Conservation (phyloP, 2,888 invertebrate genomes). For the Synergus umbraculus region DNA sequence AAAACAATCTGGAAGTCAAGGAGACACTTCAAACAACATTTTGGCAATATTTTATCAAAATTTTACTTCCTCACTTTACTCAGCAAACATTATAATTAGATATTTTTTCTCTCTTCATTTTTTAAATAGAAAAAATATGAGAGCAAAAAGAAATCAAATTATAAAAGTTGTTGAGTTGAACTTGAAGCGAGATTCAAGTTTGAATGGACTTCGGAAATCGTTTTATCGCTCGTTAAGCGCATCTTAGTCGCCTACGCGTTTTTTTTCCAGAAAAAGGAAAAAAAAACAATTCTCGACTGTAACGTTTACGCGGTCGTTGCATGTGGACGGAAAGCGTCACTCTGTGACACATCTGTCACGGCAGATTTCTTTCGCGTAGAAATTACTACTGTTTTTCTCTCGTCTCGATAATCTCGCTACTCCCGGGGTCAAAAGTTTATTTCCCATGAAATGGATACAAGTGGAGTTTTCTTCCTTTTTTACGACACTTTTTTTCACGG, state of each 20-base stretch:
- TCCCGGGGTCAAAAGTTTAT: conserved; percentile 9
- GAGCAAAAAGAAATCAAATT: neutral
- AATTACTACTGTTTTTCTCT: conserved; percentile 21
- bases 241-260: conserved; percentile 46
- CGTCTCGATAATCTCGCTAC: conserved; percentile 15
- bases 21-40: neutral
- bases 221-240: conserved; percentile 64
- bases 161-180: conserved; percentile 40
- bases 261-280: neutral
- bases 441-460: conserved; percentile 8
- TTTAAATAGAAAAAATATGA: too few relatives aligned
- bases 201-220: conserved; percentile 56
- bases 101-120: neutral
- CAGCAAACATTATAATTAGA: neutral
- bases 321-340: conserved; percentile 37
- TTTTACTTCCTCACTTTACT: neutral
- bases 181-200: conserved; percentile 59
- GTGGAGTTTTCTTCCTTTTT: neutral
- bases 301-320: conserved; percentile 37
- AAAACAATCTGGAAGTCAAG: neutral
- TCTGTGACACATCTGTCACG: conserved; percentile 38
- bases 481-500: neutral
- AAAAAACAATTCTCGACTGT: neutral
- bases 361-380: conserved; percentile 36
- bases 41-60: neutral